phyloP scores from a whole-genome alignment of 2,113 vertebrate genomes.

The Eulemur macaco region DNA sequence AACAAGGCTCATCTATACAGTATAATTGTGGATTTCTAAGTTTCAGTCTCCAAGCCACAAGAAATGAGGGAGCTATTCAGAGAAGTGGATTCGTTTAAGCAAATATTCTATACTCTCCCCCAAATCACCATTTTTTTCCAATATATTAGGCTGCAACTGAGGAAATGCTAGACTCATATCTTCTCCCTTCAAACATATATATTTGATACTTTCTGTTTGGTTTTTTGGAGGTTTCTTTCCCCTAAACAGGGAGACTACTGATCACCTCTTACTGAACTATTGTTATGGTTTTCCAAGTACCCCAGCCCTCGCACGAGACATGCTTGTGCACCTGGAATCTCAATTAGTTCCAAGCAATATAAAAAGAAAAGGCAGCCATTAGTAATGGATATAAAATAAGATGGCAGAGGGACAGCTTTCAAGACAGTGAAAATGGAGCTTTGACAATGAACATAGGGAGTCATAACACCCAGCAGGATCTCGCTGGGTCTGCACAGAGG shows the following conservation, averaged over 20 bases:
- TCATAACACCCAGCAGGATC: not conserved
- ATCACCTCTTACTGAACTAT: not conserved
- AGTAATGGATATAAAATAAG: not conserved
- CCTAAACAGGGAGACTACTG: not conserved
- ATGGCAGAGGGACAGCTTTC: not conserved
- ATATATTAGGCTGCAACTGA: slow-evolving; percentile 34
- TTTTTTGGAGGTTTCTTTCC: not conserved
- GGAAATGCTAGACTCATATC: slow-evolving; percentile 50
- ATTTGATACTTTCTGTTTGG: not conserved
- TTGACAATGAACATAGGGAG: not conserved
- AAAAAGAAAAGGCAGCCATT: not conserved
- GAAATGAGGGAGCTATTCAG: slow-evolving; percentile 69
- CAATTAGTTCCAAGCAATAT: not conserved
- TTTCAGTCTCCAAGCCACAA: slow-evolving; percentile 78
- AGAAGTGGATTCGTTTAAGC: slow-evolving; percentile 69
- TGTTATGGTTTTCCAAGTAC: not conserved
- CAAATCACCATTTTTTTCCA: slow-evolving; percentile 13
- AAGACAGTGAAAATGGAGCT: not conserved
- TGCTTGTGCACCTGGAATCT: not conserved
- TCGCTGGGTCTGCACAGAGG: not conserved
- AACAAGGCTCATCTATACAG: slow-evolving; percentile 62
- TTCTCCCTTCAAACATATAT: slow-evolving; percentile 29
- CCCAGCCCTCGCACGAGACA: not conserved
- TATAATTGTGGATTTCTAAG: slow-evolving; percentile 82
- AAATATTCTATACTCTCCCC: slow-evolving; percentile 16